phyloP scores from a whole-genome alignment of 2,797 vertebrate species.

The Myripristis jacobus region DNA sequence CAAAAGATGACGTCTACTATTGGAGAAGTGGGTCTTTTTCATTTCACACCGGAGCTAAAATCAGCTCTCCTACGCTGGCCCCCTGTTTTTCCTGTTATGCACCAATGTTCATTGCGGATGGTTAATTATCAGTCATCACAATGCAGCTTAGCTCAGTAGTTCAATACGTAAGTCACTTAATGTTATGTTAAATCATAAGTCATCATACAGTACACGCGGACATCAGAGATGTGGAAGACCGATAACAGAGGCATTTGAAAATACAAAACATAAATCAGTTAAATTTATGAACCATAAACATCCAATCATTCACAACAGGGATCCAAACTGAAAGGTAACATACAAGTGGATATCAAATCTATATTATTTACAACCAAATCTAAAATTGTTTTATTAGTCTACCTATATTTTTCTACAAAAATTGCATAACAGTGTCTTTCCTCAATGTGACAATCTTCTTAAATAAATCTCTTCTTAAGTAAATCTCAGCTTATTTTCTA shows the following conservation, averaged over 20 bases:
- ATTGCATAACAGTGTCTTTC: constrained; percentile 75
- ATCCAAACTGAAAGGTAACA: constrained; percentile 47
- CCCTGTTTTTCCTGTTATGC: not conserved
- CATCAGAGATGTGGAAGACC: constrained; percentile 35
- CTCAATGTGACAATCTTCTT: constrained; percentile 32
- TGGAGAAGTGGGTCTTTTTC: not conserved
- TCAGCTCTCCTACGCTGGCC: constrained; percentile 5
- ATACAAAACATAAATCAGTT: constrained; percentile 46
- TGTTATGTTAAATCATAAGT: constrained; percentile 1
- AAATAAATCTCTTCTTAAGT: too few relatives aligned
- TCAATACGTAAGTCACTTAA: not conserved
- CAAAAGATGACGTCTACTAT: constrained; percentile 1
- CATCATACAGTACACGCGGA: constrained; percentile 21
- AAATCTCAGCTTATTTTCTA: constrained; percentile 45
- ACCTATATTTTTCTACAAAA: constrained; percentile 66
- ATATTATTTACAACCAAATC: constrained; percentile 78
- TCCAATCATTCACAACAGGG: constrained; percentile 38
- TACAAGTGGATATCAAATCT: constrained; percentile 68
- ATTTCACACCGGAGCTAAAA: constrained; percentile 19
- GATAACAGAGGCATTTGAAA: constrained; percentile 26
- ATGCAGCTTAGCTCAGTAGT: not conserved
- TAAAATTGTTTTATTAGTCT: constrained; percentile 59
- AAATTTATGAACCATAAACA: constrained; percentile 40
- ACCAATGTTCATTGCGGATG: not conserved
- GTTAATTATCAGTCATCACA: not conserved